Evolutionary conservation across 2,113 vertebrate genomes (phyloP).

Genomic region (Aramus guarauna): DNA sequence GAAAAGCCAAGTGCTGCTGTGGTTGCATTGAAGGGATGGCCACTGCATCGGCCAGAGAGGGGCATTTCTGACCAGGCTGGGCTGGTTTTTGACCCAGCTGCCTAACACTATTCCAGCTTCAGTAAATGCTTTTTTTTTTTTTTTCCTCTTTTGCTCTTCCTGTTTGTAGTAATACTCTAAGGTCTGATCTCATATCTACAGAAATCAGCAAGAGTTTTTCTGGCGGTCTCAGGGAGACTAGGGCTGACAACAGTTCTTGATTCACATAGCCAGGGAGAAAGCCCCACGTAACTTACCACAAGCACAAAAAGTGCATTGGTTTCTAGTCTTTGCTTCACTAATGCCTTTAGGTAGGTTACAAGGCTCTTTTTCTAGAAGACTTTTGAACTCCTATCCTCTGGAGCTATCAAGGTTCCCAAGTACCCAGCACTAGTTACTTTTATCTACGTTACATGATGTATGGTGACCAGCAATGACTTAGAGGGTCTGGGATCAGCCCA

Average conservation of each 20-base stretch:
- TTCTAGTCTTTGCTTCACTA: background rate
- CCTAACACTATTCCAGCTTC: background rate
- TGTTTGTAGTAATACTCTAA: background rate
- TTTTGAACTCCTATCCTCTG: background rate
- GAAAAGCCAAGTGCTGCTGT: background rate
- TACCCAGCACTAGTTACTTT: background rate
- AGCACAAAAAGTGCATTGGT: background rate
- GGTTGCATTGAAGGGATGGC: background rate
- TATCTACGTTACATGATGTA: background rate
- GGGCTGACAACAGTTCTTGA: background rate
- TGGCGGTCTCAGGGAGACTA: background rate
- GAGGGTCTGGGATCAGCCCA: background rate
- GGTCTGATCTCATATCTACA: background rate
- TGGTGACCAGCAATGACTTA: background rate
- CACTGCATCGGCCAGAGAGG: background rate
- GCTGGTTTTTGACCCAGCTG: background rate
- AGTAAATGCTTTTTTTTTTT: background rate
- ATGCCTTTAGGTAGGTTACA: background rate
- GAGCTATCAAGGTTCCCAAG: background rate
- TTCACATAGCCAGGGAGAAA: background rate
- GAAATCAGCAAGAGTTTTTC: background rate
- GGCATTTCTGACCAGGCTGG: background rate
- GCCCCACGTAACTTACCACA: background rate
- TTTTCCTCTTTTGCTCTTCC: background rate
- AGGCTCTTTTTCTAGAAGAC: background rate